Conservation (phyloP, 2,113 vertebrate species). For the Clinocottus analis region DNA sequence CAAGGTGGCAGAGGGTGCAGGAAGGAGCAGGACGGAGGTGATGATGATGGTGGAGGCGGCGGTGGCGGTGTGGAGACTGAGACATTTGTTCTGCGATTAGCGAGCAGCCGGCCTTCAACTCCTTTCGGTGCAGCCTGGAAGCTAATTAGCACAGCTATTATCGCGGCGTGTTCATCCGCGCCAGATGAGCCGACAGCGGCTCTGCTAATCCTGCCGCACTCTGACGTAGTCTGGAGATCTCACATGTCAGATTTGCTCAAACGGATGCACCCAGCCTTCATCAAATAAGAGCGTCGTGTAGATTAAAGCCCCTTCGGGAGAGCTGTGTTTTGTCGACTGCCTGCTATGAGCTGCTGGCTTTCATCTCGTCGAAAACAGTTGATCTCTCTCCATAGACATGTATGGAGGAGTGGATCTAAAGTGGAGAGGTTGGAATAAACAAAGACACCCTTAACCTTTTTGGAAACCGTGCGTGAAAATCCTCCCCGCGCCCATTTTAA, state of each 20-base stretch:
- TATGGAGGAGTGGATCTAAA: conserved; percentile 6
- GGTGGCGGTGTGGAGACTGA: background rate
- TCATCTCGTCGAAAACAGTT: conserved; percentile 42
- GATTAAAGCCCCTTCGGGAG: conserved; percentile 50
- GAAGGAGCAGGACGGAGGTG: conserved; percentile 22
- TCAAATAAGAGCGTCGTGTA: conserved; percentile 32
- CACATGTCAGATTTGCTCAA: conserved; percentile 46
- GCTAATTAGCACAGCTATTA: conserved; percentile 78
- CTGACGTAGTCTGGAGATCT: conserved; percentile 48
- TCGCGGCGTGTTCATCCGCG: conserved; percentile 60
- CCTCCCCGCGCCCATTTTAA: too few relatives aligned
- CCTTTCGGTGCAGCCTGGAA: conserved; percentile 61
- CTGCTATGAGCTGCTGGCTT: background rate
- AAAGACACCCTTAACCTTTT: conserved; percentile 33
- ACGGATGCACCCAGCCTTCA: conserved; percentile 24
- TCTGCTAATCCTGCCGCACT: conserved; percentile 62
- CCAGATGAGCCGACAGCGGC: conserved; percentile 59
- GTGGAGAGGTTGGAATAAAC: conserved; percentile 10
- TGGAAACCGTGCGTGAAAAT: too few relatives aligned
- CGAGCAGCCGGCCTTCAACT: conserved; percentile 50
- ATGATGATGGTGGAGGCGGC: background rate
- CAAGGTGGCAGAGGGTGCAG: conserved; percentile 39
- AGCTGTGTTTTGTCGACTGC: conserved; percentile 18
- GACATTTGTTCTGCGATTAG: conserved; percentile 68
- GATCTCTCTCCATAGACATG: conserved; percentile 25